Conservation (phyloP, 1,140 invertebrate species). For the Cydia splendana region DNA sequence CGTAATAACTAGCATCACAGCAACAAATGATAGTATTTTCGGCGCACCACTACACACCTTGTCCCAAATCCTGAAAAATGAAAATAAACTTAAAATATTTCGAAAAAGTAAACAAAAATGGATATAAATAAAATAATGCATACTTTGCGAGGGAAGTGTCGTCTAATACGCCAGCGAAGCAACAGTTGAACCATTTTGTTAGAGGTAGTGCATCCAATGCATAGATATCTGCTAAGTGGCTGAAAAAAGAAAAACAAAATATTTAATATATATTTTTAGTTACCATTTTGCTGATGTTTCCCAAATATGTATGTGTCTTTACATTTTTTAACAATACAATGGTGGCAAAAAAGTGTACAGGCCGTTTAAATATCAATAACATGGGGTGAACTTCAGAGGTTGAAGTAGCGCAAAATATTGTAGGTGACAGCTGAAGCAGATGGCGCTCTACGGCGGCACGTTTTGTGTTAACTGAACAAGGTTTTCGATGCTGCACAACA, state of each 20-base stretch:
- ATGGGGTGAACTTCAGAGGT: background rate
- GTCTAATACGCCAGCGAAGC: slow-evolving; percentile 89
- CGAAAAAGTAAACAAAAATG: slow-evolving; percentile 18
- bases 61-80: slow-evolving; percentile 88
- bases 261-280: no score
- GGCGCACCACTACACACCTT: slow-evolving; percentile 91
- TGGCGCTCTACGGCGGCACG: no score
- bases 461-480: no score
- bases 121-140: slow-evolving; percentile 39
- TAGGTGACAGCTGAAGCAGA: no score
- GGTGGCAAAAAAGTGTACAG: background rate
- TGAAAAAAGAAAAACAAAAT: slow-evolving; percentile 53
- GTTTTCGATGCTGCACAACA: no score
- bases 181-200: slow-evolving; percentile 88
- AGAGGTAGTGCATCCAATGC: slow-evolving; percentile 83
- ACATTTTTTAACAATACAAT: no score
- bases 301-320: no score
- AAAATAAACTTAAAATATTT: background rate
- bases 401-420: no score
- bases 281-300: no score
- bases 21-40: slow-evolving; percentile 89
- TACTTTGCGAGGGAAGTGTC: slow-evolving; percentile 89
- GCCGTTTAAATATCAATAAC: background rate
- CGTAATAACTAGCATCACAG: slow-evolving; percentile 86
- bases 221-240: slow-evolving; percentile 81